phyloP scores from a whole-genome alignment of 2,113 vertebrate genomes.

The Pelobates fuscus region DNA sequence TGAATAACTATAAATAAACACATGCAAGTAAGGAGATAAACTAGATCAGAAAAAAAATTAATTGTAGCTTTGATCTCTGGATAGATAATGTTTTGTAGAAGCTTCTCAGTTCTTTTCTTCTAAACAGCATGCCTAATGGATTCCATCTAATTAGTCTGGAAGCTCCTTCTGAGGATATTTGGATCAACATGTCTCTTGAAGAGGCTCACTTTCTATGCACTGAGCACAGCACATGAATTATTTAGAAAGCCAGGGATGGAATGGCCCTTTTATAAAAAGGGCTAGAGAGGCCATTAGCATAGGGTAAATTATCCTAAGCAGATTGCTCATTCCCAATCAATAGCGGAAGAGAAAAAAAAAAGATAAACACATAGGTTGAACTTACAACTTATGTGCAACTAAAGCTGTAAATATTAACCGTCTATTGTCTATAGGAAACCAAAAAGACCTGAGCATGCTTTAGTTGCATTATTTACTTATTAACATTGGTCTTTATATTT shows the following conservation, averaged over 20 bases:
- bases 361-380: constrained; percentile 20
- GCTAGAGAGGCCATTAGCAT: constrained; percentile 38
- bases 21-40: constrained; percentile 17
- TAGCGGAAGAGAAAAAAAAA: background rate
- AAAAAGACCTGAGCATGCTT: no score
- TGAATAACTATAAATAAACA: constrained; percentile 22
- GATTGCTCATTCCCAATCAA: constrained; percentile 41
- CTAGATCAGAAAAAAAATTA: constrained; percentile 18
- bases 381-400: constrained; percentile 36
- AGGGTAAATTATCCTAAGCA: constrained; percentile 41
- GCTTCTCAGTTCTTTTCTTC: constrained; percentile 17
- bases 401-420: no score
- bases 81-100: constrained; percentile 35
- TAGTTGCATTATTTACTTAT: no score
- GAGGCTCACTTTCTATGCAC: constrained; percentile 42
- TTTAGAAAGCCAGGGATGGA: constrained; percentile 32
- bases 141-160: constrained; percentile 40
- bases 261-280: constrained; percentile 28
- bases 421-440: no score
- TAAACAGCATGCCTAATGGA: constrained; percentile 43
- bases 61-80: constrained; percentile 33
- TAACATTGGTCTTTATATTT: no score
- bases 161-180: constrained; percentile 40
- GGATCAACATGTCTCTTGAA: constrained; percentile 34
- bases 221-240: constrained; percentile 43